Evolutionary conservation across 1,140 invertebrate genomes (phyloP).

Genomic region (Bombyx mandarina): DNA sequence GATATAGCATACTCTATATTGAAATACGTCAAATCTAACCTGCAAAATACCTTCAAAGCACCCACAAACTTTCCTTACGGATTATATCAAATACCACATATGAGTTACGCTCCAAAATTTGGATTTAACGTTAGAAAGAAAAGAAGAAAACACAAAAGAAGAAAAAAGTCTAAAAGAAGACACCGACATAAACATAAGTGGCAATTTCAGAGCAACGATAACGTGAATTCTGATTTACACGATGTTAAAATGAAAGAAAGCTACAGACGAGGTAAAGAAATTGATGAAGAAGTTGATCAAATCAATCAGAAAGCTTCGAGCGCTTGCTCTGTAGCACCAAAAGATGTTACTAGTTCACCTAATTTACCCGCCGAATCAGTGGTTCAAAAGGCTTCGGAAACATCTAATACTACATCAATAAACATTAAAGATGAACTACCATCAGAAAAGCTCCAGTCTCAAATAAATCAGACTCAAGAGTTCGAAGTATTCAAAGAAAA

Average conservation of each 20-base stretch:
- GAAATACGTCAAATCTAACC: neutral
- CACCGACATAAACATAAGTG: constrained; percentile 1
- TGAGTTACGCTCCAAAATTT: constrained; percentile 1
- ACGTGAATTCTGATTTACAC: no score
- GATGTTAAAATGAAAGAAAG: neutral
- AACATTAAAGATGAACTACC: no score
- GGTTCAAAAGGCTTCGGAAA: no score
- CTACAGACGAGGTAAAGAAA: neutral
- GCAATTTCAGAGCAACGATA: no score
- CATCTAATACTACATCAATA: no score
- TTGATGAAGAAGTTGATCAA: neutral
- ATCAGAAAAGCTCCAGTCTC: no score
- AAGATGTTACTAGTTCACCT: no score
- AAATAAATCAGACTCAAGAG: no score
- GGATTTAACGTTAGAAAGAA: constrained; percentile 5
- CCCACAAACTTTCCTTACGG: constrained; percentile 18
- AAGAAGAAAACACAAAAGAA: neutral
- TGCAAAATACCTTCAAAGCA: constrained; percentile 4
- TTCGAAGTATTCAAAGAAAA: no score
- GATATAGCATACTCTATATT: constrained; percentile 3
- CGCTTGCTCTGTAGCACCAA: no score
- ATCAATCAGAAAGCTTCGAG: no score
- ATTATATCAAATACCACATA: constrained; percentile 22
- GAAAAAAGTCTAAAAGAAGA: constrained; percentile 9
- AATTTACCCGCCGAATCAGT: no score